Conservation (phyloP, 2,888 invertebrate genomes). For the Nomada hirtipes region DNA sequence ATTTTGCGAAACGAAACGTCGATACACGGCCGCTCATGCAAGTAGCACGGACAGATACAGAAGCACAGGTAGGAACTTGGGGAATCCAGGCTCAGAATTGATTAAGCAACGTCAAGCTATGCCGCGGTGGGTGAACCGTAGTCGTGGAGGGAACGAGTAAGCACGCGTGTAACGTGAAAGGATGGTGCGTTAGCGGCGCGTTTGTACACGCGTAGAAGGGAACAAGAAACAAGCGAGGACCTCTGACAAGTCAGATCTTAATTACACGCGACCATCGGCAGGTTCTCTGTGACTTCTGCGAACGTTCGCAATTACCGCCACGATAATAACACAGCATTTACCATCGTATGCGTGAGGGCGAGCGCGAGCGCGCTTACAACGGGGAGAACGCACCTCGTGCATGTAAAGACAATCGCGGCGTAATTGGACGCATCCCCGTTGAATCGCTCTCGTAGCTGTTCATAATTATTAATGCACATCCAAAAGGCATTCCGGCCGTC, state of each 20-base stretch:
- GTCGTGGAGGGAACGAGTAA: conserved; percentile 45
- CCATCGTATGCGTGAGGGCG: not conserved
- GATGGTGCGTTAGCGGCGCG: conserved; percentile 61
- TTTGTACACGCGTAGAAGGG: conserved; percentile 42
- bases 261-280: conserved; percentile 74
- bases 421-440: conserved; percentile 33
- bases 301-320: conserved; percentile 54
- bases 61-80: conserved; percentile 42
- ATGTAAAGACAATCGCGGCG: conserved; percentile 41
- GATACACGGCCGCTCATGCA: conserved; percentile 12
- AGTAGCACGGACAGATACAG: not conserved
- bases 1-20: not conserved
- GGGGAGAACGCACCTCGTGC: conserved; percentile 10
- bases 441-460: conserved; percentile 17
- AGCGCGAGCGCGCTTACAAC: not conserved
- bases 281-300: conserved; percentile 60
- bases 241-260: conserved; percentile 77
- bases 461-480: conserved; percentile 37
- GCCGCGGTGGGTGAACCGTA: conserved; percentile 56
- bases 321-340: conserved; percentile 65
- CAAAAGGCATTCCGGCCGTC: not conserved
- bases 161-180: conserved; percentile 71
- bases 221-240: conserved; percentile 55
- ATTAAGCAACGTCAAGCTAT: conserved; percentile 62
- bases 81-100: conserved; percentile 43